Evolutionary conservation across 2,888 invertebrate species (phyloP).

Genomic region (Ornithoptera alexandrae): DNA sequence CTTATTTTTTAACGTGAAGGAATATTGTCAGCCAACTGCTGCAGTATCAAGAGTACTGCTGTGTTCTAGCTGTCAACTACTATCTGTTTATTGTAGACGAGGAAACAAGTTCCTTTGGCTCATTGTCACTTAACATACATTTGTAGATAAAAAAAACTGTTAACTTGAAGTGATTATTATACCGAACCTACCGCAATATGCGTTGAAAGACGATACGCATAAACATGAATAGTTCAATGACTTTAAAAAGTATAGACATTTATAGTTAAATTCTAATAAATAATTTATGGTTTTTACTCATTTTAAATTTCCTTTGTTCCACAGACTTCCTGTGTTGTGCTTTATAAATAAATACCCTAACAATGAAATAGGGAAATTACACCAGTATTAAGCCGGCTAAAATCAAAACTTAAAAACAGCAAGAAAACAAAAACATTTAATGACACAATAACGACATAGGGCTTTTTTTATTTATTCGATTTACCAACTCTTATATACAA

Average conservation of each 20-base stretch:
- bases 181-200: conserved; percentile 19
- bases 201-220: conserved; percentile 4
- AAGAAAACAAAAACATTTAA: no score
- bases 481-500: no score
- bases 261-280: conserved; percentile 7
- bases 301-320: background rate
- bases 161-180: conserved; percentile 1
- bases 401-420: no score
- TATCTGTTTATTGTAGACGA: no score
- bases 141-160: background rate
- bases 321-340: background rate
- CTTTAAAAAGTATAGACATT: conserved; percentile 10
- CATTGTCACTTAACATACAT: no score
- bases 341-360: background rate
- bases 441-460: no score
- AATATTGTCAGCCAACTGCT: no score
- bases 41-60: no score
- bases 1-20: no score
- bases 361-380: background rate
- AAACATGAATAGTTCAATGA: conserved; percentile 20
- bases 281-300: background rate
- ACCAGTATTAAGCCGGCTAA: background rate
- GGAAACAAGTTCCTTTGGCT: no score
- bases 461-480: no score
- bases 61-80: no score